Base-by-base conservation (phyloP, 2,797 vertebrate species). In the Cetoscarus ocellatus region DNA sequence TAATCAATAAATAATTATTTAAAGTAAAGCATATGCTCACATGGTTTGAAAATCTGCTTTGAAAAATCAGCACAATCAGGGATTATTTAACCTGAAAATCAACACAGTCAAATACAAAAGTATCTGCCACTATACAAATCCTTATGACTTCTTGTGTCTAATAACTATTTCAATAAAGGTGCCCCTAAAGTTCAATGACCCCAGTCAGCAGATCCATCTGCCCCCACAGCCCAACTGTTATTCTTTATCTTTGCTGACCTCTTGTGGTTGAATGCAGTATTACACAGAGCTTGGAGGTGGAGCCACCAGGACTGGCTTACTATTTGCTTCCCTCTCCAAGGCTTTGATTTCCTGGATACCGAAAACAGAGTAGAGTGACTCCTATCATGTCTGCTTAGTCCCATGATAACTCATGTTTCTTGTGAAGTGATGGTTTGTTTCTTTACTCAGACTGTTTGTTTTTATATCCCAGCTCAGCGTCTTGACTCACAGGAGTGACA, bases 221-320 rank as follows among this genome's bases (percentile, higher is more conserved):
- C n/a, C 15, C 6, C n/a, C 47, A 50, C 48, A 51, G 34, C 15
- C 14, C 19, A 7, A 1, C 1, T 9, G 14, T 17, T 27, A 50
- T 61, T 57, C 10, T 36, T 27, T 19, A 51, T 69, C 72, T 88
- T 43, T 89, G 81, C 86, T 84, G 83, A 62, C 83, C 82, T 85
- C 90, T 75, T 45, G 87, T 81, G 88, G 80, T 45, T 7, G 3
- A 48, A 57, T 9, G 7, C 2, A 43, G 56, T 13, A 57, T 34
- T 49, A 27, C 77, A 39, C 0, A 38, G 8, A 47, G 11, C 1
- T 8, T 7, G 13, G 12, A 50, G 57, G 59, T 51, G 72, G 56
- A 19, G 74, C 61, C 56, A 44, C 48, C 17, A 51, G 27, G 8
- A 0, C 39, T 0, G 44, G 10, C 7, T 8, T 0, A 4, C 3